A percentile compares a stretch with the other conserved stretches of the same genome.
These are phyloP conservation scores for Fissipunctia ypsillon DNA, from an alignment of 2,888 invertebrate species.

Conservation along the genomic window DNA sequence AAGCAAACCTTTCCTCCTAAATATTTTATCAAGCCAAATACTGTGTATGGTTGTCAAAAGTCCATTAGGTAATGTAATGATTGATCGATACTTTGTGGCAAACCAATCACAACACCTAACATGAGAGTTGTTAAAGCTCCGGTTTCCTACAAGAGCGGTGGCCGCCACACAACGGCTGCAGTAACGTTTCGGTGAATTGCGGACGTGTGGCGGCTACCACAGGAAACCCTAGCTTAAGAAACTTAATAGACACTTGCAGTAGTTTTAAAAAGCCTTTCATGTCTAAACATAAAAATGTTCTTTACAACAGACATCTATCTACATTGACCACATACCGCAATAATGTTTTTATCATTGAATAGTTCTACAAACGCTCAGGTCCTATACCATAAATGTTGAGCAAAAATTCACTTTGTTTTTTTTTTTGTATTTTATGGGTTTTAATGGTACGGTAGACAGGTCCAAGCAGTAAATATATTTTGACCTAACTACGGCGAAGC, in stretches of 20 bases:
- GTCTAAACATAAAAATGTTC: neutral
- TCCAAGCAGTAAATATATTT: conserved; percentile 29
- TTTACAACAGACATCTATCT: conserved; percentile 8
- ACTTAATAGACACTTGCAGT: neutral
- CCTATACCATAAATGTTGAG: conserved; percentile 77
- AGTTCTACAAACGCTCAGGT: conserved; percentile 76
- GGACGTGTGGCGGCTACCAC: neutral
- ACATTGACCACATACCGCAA: conserved; percentile 49
- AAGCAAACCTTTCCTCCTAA: neutral
- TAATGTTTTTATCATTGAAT: conserved; percentile 52
- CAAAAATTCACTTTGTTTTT: conserved; percentile 69
- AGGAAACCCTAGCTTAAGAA: neutral
- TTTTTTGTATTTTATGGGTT: conserved; percentile 31
- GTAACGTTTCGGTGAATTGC: neutral
- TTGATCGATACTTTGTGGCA: neutral
- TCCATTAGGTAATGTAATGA: neutral
- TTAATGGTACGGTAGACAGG: conserved; percentile 29
- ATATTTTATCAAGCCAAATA: neutral
- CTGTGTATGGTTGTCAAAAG: neutral
- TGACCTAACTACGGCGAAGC: too few relatives aligned
- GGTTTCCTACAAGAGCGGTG: neutral
- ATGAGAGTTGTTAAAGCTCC: neutral
- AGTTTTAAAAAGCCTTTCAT: neutral
- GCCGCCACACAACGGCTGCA: neutral
- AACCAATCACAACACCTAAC: neutral